A percentile compares a stretch with the other conserved stretches of the same genome.
Evolutionary conservation across 2,113 vertebrate species (phyloP).

Genomic region (Anoura caudifer): DNA sequence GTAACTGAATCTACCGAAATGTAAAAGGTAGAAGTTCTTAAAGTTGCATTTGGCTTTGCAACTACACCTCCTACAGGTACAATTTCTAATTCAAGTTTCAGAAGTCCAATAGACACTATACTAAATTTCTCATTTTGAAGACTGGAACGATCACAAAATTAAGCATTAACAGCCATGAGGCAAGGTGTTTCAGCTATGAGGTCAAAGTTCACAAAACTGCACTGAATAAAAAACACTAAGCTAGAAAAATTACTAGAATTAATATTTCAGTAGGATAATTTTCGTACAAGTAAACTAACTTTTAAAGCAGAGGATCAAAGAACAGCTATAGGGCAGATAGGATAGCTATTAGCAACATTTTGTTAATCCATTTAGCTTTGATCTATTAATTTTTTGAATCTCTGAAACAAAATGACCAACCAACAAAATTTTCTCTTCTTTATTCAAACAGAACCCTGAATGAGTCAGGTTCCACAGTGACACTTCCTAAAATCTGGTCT

Average conservation of each 20-base stretch:
- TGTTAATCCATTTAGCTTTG: background rate
- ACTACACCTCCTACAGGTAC: background rate
- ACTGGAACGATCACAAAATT: background rate
- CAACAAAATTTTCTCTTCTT: background rate
- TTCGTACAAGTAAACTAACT: background rate
- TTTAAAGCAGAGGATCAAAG: background rate
- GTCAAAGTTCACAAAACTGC: background rate
- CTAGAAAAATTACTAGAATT: background rate
- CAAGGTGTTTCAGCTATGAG: background rate
- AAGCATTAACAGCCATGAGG: background rate
- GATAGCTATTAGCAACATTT: background rate
- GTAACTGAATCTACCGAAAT: conserved; percentile 91
- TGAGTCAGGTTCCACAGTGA: background rate
- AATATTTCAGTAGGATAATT: background rate
- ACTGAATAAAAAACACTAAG: background rate
- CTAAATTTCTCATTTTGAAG: conserved; percentile 2
- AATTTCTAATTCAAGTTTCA: background rate
- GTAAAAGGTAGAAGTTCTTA: conserved; percentile 17
- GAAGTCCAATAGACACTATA: background rate
- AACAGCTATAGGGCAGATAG: background rate
- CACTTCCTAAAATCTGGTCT: background rate
- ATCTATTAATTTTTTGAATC: conserved; percentile 12
- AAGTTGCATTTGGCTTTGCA: background rate
- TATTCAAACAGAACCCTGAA: background rate
- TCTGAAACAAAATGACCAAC: conserved; percentile 10